Evolutionary conservation across 2,888 invertebrate species (phyloP).

Genomic region (Timandra comae): DNA sequence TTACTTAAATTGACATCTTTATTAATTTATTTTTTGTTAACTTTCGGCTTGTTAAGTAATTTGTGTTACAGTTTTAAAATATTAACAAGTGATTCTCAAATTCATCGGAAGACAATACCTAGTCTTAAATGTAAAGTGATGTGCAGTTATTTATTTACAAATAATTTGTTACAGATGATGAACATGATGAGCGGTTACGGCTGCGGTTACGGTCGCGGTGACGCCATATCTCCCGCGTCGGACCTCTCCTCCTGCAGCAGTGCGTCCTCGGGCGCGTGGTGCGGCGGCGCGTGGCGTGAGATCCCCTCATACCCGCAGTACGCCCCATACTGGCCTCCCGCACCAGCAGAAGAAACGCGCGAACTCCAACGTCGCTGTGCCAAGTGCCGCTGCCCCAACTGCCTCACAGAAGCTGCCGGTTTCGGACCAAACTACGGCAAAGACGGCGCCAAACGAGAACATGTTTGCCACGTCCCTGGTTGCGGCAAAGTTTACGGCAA

Average conservation of each 20-base stretch:
- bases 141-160: constrained; percentile 3
- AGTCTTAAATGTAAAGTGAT: constrained; percentile 3
- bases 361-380: constrained; percentile 83
- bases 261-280: constrained; percentile 59
- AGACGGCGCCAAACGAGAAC: constrained; percentile 86
- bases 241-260: constrained; percentile 66
- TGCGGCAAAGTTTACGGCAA: constrained; percentile 94
- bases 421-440: constrained; percentile 84
- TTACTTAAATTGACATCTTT: constrained; percentile 13
- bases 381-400: constrained; percentile 89
- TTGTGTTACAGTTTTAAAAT: constrained; percentile 13
- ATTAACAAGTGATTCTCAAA: constrained; percentile 3
- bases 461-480: constrained; percentile 91
- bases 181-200: constrained; percentile 63
- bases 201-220: constrained; percentile 68
- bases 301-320: constrained; percentile 65
- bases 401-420: constrained; percentile 85
- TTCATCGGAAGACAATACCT: not conserved
- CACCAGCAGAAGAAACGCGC: constrained; percentile 61
- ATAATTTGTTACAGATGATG: constrained; percentile 58
- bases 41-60: no score
- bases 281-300: constrained; percentile 60
- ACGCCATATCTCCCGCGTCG: constrained; percentile 67
- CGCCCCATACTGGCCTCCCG: constrained; percentile 68
- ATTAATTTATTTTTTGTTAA: constrained; percentile 8